Percentiles rank a stretch among this genome's conserved stretches.
Conservation (phyloP, 2,888 invertebrate species). For the Clivina fossor region DNA sequence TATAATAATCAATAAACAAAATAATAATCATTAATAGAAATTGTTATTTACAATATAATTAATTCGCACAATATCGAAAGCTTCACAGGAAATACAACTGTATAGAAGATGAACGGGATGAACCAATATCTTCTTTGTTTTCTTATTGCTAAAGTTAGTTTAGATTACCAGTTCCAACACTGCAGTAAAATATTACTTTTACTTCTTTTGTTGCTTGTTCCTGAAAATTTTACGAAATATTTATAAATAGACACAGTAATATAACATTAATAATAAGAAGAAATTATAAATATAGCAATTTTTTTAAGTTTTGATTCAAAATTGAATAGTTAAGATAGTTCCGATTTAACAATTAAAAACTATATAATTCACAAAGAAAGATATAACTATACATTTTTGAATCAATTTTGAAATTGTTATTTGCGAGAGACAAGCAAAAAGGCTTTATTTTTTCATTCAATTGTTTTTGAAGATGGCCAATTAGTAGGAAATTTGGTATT, state of each 20-base stretch:
- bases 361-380: too few relatives aligned
- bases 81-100: conserved; percentile 22
- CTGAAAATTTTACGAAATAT: conserved; percentile 35
- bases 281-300: too few relatives aligned
- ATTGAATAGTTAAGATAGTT: too few relatives aligned
- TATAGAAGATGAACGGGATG: conserved; percentile 8
- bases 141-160: conserved; percentile 15
- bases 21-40: conserved; percentile 36
- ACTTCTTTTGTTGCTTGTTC: conserved; percentile 27
- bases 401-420: too few relatives aligned
- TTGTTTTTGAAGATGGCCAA: conserved; percentile 17
- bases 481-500: conserved; percentile 23
- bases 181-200: conserved; percentile 36
- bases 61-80: conserved; percentile 27
- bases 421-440: too few relatives aligned
- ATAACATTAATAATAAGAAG: too few relatives aligned
- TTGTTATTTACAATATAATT: conserved; percentile 23
- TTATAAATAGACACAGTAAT: too few relatives aligned
- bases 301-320: too few relatives aligned
- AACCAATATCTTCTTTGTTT: background rate
- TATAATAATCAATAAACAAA: conserved; percentile 34
- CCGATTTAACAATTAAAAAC: too few relatives aligned
- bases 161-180: conserved; percentile 39
- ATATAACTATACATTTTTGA: too few relatives aligned
- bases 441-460: too few relatives aligned